Evolutionary conservation across 2,888 invertebrate species (phyloP).

Genomic region (Odontocolon sp.): DNA sequence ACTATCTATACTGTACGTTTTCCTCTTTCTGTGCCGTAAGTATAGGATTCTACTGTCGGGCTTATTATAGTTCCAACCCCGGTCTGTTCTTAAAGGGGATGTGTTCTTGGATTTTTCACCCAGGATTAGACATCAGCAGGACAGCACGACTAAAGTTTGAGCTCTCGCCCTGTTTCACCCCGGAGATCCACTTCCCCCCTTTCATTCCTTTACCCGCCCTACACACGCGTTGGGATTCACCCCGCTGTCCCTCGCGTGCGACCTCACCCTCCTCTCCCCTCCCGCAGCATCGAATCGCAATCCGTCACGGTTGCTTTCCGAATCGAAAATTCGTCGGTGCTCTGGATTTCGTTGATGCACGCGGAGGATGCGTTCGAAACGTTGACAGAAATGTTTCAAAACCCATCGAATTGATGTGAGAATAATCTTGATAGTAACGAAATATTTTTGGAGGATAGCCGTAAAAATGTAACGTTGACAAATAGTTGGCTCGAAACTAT

Average conservation of each 20-base stretch:
- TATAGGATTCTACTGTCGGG: conserved; percentile 48
- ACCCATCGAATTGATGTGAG: too few species aligned
- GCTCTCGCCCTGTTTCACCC: conserved; percentile 42
- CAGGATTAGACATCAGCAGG: conserved; percentile 11
- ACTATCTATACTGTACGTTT: conserved; percentile 23
- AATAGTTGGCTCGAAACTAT: too few species aligned
- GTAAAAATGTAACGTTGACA: too few species aligned
- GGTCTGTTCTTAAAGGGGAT: conserved; percentile 55
- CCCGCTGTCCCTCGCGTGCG: conserved; percentile 28
- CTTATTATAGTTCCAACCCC: conserved; percentile 51
- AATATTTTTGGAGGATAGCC: too few species aligned
- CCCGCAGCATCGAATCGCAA: conserved; percentile 40
- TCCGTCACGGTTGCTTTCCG: conserved; percentile 48
- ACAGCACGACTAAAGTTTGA: conserved; percentile 27
- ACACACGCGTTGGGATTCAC: not conserved
- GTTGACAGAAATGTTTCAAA: too few species aligned
- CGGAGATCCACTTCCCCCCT: conserved; percentile 43
- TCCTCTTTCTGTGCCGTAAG: conserved; percentile 31
- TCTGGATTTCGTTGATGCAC: not conserved
- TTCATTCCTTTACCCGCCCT: not conserved
- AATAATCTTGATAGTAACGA: too few species aligned
- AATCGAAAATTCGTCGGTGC: conserved; percentile 32
- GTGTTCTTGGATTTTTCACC: conserved; percentile 32
- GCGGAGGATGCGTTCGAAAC: too few species aligned
- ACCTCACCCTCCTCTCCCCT: conserved; percentile 10